Evolutionary conservation across 2,797 vertebrate genomes (phyloP), one percentile per base, ranked within the genome.

Genomic region (Manis crassicaudata): DNA sequence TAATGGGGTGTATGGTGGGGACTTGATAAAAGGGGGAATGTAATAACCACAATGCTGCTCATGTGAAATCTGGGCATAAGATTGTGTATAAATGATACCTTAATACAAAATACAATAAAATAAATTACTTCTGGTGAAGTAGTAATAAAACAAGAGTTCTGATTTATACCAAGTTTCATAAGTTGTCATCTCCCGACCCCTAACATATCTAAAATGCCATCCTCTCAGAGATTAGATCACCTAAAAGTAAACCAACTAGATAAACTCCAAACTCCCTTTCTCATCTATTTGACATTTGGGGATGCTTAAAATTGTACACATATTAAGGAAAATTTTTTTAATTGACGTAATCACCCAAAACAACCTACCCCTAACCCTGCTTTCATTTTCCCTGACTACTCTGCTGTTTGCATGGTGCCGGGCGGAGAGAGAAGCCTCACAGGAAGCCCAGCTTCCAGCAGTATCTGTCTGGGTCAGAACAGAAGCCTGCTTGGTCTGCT

Each of bases 71-170:
- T 46, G 43, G 10, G 43, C 43, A 46, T 46, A 46, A 46, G 46
- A 46, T 46, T 46, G 46, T 46, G 11, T 46, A 46, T 46, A 7
- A 46, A 46, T 46, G 46, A 46, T 46, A 46, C 10, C 46, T 46
- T 46, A 46, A 46, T 11, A 46, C 10, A 46, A 46, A 46, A 46
- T 46, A 46, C 10, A 46, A 46, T 46, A 46, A 46, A 73, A 23
- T 60, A 91, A 79, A 96, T 88, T 80, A 84, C 32, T 20, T 67
- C 63, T 72, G n/a, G 62, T 72, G 85, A 93, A 37, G 79, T 6
- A 85, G 29, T 12, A 73, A 52, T 35, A 32, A 18, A 52, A 67
- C 11, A 67, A 3, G 37, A 56, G 9, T 29, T 76, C 58, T 54
- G 43, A 62, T 50, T 40, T 46, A 72, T 84, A 56, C 40, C 40